phyloP scores from a whole-genome alignment of 2,888 invertebrate genomes.

The Dryomyza anilis region DNA sequence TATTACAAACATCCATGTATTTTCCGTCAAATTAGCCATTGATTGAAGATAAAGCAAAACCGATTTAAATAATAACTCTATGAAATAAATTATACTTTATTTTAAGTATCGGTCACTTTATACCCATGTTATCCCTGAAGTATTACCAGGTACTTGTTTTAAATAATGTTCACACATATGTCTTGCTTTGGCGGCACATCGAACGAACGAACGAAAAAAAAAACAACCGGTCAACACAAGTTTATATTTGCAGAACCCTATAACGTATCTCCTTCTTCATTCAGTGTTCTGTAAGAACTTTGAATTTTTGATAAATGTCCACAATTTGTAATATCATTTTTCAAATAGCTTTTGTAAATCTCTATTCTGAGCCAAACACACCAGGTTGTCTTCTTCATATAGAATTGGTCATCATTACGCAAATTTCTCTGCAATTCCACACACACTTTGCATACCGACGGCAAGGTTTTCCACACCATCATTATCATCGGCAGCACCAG shows the following conservation, averaged over 20 bases:
- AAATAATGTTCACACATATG: constrained; percentile 2
- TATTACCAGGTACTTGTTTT: too few relatives aligned
- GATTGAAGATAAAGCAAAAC: too few relatives aligned
- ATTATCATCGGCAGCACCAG: neutral
- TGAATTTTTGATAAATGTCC: constrained; percentile 57
- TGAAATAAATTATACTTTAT: too few relatives aligned
- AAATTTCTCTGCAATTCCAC: constrained; percentile 16
- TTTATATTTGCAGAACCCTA: neutral
- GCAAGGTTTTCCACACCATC: neutral
- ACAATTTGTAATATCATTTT: constrained; percentile 61
- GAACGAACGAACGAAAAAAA: neutral
- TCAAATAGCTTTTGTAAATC: constrained; percentile 45
- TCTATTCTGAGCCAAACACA: neutral
- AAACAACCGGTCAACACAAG: neutral
- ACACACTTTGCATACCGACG: constrained; percentile 16
- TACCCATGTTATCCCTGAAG: too few relatives aligned
- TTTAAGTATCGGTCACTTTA: too few relatives aligned
- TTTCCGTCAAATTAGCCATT: too few relatives aligned
- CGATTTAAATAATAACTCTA: too few relatives aligned
- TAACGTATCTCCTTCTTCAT: neutral
- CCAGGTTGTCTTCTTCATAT: constrained; percentile 23
- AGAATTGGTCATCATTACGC: constrained; percentile 23
- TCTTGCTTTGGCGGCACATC: constrained; percentile 25
- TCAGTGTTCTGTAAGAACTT: neutral
- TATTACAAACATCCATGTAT: too few relatives aligned